These are phyloP conservation scores for Lithosia quadra DNA, from an alignment of 2,888 invertebrate genomes.

Conservation along the genomic window DNA sequence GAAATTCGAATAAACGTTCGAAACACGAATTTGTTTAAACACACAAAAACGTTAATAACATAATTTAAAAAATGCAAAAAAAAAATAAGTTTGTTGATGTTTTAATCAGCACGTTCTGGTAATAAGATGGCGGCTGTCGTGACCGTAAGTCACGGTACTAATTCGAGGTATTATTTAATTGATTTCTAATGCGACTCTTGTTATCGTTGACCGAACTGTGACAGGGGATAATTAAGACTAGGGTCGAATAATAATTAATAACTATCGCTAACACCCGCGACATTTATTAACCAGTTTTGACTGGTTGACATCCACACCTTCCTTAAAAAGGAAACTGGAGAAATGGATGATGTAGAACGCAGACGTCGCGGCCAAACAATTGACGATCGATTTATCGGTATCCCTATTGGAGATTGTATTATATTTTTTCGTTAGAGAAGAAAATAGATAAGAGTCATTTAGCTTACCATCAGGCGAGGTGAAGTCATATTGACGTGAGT, in stretches of 20 bases:
- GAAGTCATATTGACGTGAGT: too few species aligned
- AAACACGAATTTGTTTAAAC: constrained; percentile 28
- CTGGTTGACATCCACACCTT: too few species aligned
- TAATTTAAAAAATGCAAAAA: constrained; percentile 19
- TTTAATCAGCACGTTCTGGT: constrained; percentile 12
- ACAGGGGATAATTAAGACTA: neutral
- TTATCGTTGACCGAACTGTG: constrained; percentile 7
- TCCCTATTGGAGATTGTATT: too few species aligned
- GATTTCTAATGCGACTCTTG: constrained; percentile 32
- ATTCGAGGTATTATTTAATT: constrained; percentile 41
- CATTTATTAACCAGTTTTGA: neutral
- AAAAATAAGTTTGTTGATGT: neutral
- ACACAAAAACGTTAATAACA: constrained; percentile 21
- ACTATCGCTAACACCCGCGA: neutral
- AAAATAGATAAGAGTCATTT: too few species aligned
- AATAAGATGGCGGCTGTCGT: constrained; percentile 10
- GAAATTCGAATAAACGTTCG: constrained; percentile 34
- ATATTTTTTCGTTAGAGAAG: too few species aligned
- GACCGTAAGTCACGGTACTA: constrained; percentile 39
- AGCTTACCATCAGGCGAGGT: too few species aligned
- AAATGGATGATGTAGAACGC: too few species aligned
- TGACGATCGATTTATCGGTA: too few species aligned
- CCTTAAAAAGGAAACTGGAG: too few species aligned
- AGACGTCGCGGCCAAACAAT: too few species aligned
- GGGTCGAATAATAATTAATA: neutral